Percentiles rank a stretch among this genome's conserved stretches.
Conservation (phyloP, 2,113 vertebrate species). For the Alethe diademata region DNA sequence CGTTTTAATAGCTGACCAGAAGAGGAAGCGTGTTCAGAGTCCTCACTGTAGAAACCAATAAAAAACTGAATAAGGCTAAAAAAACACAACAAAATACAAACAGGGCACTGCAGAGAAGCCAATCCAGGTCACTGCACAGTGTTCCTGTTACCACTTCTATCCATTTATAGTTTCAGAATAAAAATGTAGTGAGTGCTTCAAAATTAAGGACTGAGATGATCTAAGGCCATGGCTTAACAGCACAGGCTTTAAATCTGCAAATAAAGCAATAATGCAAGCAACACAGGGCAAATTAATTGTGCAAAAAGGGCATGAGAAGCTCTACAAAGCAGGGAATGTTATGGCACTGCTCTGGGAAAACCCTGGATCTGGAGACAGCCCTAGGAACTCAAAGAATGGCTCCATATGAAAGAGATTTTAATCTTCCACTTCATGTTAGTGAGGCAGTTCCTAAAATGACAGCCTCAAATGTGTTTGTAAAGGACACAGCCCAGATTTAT, state of each 20-base stretch:
- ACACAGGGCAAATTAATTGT: constrained; percentile 20
- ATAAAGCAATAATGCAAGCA: constrained; percentile 27
- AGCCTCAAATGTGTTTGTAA: background rate
- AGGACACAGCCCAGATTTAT: too few species aligned
- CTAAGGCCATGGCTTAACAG: background rate
- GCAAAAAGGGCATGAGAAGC: constrained; percentile 37
- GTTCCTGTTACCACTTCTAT: accelerated
- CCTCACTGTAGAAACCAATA: background rate
- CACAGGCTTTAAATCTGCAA: constrained; percentile 16
- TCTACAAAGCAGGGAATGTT: constrained; percentile 11
- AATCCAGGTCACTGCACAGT: background rate
- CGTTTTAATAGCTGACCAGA: background rate
- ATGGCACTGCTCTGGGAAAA: background rate
- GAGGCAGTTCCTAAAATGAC: background rate
- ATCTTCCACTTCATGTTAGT: background rate
- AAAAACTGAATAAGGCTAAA: background rate
- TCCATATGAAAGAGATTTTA: background rate
- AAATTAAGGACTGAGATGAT: background rate
- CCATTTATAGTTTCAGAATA: background rate
- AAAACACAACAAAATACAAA: background rate
- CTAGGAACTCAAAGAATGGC: background rate
- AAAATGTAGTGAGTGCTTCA: background rate
- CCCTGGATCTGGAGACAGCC: background rate
- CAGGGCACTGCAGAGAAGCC: background rate
- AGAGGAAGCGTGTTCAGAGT: background rate